Evolutionary conservation across 2,888 invertebrate genomes (phyloP).

Genomic region (Drosophila diplacantha): DNA sequence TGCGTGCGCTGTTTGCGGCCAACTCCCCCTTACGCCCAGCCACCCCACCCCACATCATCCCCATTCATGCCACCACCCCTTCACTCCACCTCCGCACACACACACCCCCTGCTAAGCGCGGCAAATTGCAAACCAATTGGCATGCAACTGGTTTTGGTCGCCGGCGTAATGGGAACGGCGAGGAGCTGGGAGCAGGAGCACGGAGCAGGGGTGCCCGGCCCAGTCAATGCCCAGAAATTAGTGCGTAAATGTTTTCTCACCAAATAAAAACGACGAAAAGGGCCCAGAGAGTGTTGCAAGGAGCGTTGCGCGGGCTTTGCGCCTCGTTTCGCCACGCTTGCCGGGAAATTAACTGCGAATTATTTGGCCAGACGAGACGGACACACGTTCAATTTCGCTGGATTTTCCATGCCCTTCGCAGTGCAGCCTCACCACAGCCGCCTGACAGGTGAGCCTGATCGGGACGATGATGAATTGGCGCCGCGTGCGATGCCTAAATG

Average conservation of each 20-base stretch:
- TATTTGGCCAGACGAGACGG: conserved; percentile 53
- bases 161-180: conserved; percentile 35
- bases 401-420: conserved; percentile 66
- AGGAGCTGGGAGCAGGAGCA: conserved; percentile 36
- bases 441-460: conserved; percentile 58
- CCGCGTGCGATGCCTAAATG: conserved; percentile 19
- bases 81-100: background rate
- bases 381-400: conserved; percentile 60
- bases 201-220: conserved; percentile 9
- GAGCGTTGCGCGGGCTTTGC: conserved; percentile 43
- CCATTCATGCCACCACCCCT: conserved; percentile 1
- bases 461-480: conserved; percentile 57
- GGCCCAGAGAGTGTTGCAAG: conserved; percentile 11
- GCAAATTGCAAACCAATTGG: conserved; percentile 72
- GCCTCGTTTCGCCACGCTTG: conserved; percentile 72
- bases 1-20: conserved; percentile 74
- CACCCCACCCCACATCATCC: background rate
- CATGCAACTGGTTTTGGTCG: conserved; percentile 68
- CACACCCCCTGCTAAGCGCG: conserved; percentile 46
- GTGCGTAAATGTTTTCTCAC: conserved; percentile 77
- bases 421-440: conserved; percentile 10
- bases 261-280: conserved; percentile 68
- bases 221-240: conserved; percentile 62
- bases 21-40: conserved; percentile 14
- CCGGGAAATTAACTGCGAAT: conserved; percentile 74